phyloP scores from a whole-genome alignment of 2,888 invertebrate genomes.

The Habroteleia sp. region DNA sequence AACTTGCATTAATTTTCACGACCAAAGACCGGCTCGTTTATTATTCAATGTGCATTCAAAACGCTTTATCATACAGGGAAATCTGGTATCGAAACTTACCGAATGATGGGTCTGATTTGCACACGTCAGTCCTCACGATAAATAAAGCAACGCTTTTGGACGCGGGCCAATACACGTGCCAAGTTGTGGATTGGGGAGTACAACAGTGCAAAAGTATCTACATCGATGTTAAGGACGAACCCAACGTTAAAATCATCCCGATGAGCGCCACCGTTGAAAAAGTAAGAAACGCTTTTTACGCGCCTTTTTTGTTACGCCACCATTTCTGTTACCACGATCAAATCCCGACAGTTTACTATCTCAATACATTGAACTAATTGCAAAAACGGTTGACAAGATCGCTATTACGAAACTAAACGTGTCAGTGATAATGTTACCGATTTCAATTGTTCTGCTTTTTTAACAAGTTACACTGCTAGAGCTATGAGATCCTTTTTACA shows the following conservation, averaged over 20 bases:
- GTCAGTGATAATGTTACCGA: conserved; percentile 17
- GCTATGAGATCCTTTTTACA: no score
- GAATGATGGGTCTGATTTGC: conserved; percentile 82
- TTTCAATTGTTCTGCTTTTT: no score
- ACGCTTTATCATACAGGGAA: conserved; percentile 69
- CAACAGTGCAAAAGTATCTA: conserved; percentile 86
- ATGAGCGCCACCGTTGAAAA: conserved; percentile 87
- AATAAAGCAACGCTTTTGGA: conserved; percentile 87
- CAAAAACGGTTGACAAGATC: conserved; percentile 15
- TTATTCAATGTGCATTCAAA: conserved; percentile 23
- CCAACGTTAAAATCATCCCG: conserved; percentile 86
- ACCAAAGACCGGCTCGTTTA: neutral
- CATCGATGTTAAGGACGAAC: conserved; percentile 84
- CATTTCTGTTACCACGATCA: conserved; percentile 18
- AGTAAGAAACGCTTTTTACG: conserved; percentile 80
- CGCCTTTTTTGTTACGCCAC: neutral
- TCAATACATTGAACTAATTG: conserved; percentile 14
- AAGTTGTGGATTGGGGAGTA: conserved; percentile 87
- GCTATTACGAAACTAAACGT: conserved; percentile 12
- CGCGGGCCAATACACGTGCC: conserved; percentile 90
- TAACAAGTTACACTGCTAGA: no score
- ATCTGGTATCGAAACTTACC: conserved; percentile 80
- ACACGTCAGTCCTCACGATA: conserved; percentile 88
- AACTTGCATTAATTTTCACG: conserved; percentile 26
- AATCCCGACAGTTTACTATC: conserved; percentile 9